Conservation (phyloP, 1,140 invertebrate species). For the Tribolium castaneum region DNA sequence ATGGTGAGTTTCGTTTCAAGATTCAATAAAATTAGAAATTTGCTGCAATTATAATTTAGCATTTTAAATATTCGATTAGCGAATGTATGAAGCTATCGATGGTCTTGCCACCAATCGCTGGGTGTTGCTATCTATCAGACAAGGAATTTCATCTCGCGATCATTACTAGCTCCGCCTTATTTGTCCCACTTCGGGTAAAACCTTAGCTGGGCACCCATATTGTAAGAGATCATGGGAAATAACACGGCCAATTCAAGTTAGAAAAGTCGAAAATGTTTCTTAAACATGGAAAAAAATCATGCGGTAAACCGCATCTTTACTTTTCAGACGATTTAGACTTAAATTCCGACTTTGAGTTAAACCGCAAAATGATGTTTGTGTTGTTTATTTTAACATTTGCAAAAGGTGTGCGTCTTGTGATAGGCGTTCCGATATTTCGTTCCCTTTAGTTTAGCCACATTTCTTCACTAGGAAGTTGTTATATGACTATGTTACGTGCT, state of each 20-base stretch:
- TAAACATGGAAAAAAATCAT: background rate
- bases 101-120: conserved; percentile 13
- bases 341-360: conserved; percentile 6
- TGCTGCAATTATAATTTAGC: background rate
- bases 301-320: conserved; percentile 36
- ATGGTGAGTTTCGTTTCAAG: conserved; percentile 1
- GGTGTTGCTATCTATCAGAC: conserved; percentile 31
- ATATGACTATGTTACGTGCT: conserved; percentile 37
- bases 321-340: background rate
- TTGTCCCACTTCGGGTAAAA: conserved; percentile 27
- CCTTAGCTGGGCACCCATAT: background rate
- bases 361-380: conserved; percentile 7
- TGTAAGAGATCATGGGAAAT: background rate
- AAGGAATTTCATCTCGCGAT: conserved; percentile 42
- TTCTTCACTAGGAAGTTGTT: conserved; percentile 48
- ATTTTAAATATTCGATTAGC: background rate
- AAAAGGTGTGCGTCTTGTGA: conserved; percentile 4
- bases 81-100: conserved; percentile 2
- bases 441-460: conserved; percentile 22
- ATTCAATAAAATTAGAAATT: background rate
- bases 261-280: background rate
- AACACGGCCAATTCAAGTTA: background rate
- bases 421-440: conserved; percentile 30
- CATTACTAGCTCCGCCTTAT: conserved; percentile 41
- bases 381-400: conserved; percentile 39